phyloP scores from a whole-genome alignment of 2,797 vertebrate genomes.

The Petrocephalus schoutedeni region DNA sequence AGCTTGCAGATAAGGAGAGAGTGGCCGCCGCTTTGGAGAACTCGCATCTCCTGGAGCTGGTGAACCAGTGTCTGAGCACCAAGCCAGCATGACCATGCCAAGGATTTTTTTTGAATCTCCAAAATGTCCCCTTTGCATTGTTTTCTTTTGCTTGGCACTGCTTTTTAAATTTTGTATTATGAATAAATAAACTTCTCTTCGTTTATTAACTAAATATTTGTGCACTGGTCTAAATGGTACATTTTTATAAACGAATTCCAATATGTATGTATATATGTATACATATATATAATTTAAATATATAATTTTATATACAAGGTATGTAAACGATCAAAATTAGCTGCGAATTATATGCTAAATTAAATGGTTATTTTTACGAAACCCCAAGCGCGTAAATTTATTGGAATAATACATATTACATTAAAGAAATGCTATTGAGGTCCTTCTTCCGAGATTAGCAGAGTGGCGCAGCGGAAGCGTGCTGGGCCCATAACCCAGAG shows the following conservation, averaged over 20 bases:
- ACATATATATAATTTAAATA: too few species aligned
- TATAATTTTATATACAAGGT: too few species aligned
- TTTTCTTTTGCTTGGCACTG: background rate
- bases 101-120: background rate
- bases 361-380: too few species aligned
- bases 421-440: background rate
- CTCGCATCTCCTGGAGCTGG: slow-evolving; percentile 87
- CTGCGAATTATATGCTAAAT: too few species aligned
- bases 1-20: slow-evolving; percentile 92
- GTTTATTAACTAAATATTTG: background rate
- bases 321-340: too few species aligned
- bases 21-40: slow-evolving; percentile 96
- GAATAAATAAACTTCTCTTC: background rate
- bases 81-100: slow-evolving; percentile 48
- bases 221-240: background rate
- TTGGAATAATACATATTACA: background rate
- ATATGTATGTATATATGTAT: too few species aligned
- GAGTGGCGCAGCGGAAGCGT: slow-evolving; percentile 74
- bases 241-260: too few species aligned
- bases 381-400: background rate
- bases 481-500: slow-evolving; percentile 75
- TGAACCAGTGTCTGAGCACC: slow-evolving; percentile 87
- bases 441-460: slow-evolving; percentile 33
- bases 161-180: background rate
- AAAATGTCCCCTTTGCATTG: background rate